Base-by-base conservation (phyloP, 2,888 invertebrate genomes). In the Priocnemis perturbator region DNA sequence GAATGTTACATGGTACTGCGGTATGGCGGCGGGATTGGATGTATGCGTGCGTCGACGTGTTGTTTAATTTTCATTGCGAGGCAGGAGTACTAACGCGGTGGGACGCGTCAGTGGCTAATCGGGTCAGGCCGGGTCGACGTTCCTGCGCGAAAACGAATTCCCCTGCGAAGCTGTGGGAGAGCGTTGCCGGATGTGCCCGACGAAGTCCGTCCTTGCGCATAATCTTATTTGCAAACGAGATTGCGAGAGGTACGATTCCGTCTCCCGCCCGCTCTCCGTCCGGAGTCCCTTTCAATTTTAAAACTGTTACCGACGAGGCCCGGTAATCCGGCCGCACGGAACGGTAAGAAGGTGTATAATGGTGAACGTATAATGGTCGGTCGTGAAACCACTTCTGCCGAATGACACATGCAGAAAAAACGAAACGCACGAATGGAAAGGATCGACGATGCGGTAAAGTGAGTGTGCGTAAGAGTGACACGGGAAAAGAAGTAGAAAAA, bases 161-260 rank as follows among this genome's bases (percentile, higher is more conserved):
- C 37, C 37, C 7, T 37, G 37, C 37, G 11, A 37, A 37, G 4
- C 7, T 37, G 37, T 37, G 37, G 37, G 37, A 37, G 37, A 3
- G 37, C 37, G 14, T 11, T 37, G 37, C 37, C 37, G 37, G 37
- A 37, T 37, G 37, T 37, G 37, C 37, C 37, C 37, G 37, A 11
- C 2, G 58, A 20, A 60, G 45, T 23, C 47, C 59, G 59, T 60
- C 47, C 60, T 66, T 59, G 50, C 71, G 63, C 53, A 48, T 71
- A 78, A 76, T 69, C 74, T 72, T 73, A 81, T 84, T 86, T 82
- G 87, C 87, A 86, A 87, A 87, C 86, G 86, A 87, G 87, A 87
- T 86, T 85, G 82, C 69, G 17, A 50, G 50, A 19, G 23, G 26
- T 20, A 55, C 26, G 23, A 55, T 5, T 20, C 26, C 15, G 26